These are phyloP conservation scores for Thunnus thynnus DNA, from an alignment of 2,113 vertebrate species.

Conservation along the genomic window DNA sequence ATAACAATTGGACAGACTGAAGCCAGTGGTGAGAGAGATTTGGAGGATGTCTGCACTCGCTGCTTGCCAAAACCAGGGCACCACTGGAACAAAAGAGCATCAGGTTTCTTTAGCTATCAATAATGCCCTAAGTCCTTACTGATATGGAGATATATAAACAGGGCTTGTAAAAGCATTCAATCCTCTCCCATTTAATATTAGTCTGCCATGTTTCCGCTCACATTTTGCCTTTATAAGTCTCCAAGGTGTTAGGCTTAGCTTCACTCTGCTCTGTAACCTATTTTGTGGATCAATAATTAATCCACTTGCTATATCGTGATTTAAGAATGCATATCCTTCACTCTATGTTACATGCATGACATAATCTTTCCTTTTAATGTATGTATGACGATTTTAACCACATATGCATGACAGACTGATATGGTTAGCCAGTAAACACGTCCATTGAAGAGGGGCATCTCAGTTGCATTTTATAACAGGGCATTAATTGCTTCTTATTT, in stretches of 20 bases:
- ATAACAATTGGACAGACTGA: constrained; percentile 48
- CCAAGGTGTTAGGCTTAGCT: not conserved
- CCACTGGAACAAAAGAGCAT: constrained; percentile 36
- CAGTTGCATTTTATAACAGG: constrained; percentile 20
- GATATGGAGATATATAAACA: too few relatives aligned
- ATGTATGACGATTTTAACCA: not conserved
- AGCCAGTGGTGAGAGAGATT: constrained; percentile 41
- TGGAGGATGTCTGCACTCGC: constrained; percentile 28
- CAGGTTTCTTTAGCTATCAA: constrained; percentile 6
- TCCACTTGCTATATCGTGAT: constrained; percentile 14
- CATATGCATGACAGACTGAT: constrained; percentile 28
- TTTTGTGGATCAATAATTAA: constrained; percentile 53
- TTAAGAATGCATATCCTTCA: constrained; percentile 45
- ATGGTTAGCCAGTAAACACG: constrained; percentile 5
- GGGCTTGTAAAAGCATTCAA: not conserved
- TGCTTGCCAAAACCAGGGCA: constrained; percentile 22
- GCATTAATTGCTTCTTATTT: not conserved
- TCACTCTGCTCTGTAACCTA: constrained; percentile 25
- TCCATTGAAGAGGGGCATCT: constrained; percentile 9
- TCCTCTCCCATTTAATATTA: not conserved
- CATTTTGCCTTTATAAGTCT: too few relatives aligned
- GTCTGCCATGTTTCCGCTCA: not conserved
- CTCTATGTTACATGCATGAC: constrained; percentile 54
- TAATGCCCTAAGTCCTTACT: too few relatives aligned
- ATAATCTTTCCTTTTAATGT: constrained; percentile 28